These are phyloP conservation scores for Actenoides lindsayi DNA, from an alignment of 2,113 vertebrate genomes.

Conservation along the genomic window DNA sequence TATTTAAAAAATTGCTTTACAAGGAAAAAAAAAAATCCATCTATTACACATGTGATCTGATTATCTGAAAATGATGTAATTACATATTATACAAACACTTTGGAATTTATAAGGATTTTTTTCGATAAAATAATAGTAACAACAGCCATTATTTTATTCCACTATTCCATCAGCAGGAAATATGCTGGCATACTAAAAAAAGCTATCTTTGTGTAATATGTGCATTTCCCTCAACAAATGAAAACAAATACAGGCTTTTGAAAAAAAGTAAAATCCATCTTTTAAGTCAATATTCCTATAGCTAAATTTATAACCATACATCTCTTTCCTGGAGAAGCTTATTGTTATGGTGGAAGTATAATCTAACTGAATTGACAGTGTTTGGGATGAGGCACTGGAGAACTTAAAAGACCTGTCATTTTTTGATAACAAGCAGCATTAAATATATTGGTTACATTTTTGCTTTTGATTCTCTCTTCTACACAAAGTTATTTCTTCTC, in stretches of 20 bases:
- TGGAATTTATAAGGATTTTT: not conserved
- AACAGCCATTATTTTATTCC: constrained; percentile 25
- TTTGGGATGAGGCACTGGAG: not conserved
- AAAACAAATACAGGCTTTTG: not conserved
- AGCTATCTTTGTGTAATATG: not conserved
- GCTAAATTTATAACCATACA: not conserved
- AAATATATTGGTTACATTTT: constrained; percentile 19
- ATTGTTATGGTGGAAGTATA: not conserved
- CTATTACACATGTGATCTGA: not conserved
- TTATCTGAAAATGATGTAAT: constrained; percentile 36
- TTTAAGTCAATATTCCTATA: constrained; percentile 23
- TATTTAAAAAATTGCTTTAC: not conserved
- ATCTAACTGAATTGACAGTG: not conserved
- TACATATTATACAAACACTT: not conserved
- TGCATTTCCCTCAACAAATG: constrained; percentile 29
- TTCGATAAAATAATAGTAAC: constrained; percentile 18
- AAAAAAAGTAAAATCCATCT: constrained; percentile 20
- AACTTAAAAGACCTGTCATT: constrained; percentile 22
- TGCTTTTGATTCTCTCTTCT: constrained; percentile 1
- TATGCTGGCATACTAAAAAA: not conserved
- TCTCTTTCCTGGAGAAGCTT: not conserved
- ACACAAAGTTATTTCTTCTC: constrained; percentile 5
- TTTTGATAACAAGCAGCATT: constrained; percentile 6
- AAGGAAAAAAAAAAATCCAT: not conserved
- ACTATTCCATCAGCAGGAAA: constrained; percentile 7